Base-by-base conservation (phyloP, 2,888 invertebrate species). In the Oxyscelio sp. region DNA sequence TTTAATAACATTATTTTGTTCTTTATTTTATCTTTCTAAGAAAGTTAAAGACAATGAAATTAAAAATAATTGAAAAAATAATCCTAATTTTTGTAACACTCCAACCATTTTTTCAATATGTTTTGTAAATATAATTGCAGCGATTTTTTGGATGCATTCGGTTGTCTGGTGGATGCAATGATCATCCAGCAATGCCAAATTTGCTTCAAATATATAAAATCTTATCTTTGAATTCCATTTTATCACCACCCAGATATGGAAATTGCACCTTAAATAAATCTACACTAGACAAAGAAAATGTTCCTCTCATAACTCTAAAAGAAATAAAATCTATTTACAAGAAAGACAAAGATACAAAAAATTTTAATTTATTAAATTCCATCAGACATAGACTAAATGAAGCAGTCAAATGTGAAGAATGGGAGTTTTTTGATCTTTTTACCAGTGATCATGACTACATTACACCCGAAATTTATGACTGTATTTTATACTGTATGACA, bases 311-410 rank as follows among this genome's bases (percentile, higher is more conserved):
- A 65, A 75, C 31, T n/a, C 19, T 56, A 6, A 34, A 43, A 54
- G 74, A 63, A 75, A 75, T 75, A n/a, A 75, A 75, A 56, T 75
- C 56, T 5, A 65, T 75, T 13, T 75, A 75, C 11, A 43, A 74
- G n/a, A 1, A 52, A 43, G 13, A 17, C 24, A 65, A 65, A 50
- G 8, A 31, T 31, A 19, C 65, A 13, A 19, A 75, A 6, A 54
- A 63, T n/a, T 65, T 56, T 13, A 75, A 65, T 75, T 52, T 65
- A 34, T 19, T 65, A 21, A 21, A 75, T 0, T 54, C 22, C 0
- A 75, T 75, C 4, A 75, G 56, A 75, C 0, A 9, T 6, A n/a
- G 56, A 27, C 34, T 75, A 22, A 31, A 63, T 52, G 48, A 21
- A 65, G 15, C 15, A 13, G 24, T 65, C 4, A 19, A 56, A 48